Conservation (phyloP, 2,888 invertebrate species). For the Thelaira solivaga region DNA sequence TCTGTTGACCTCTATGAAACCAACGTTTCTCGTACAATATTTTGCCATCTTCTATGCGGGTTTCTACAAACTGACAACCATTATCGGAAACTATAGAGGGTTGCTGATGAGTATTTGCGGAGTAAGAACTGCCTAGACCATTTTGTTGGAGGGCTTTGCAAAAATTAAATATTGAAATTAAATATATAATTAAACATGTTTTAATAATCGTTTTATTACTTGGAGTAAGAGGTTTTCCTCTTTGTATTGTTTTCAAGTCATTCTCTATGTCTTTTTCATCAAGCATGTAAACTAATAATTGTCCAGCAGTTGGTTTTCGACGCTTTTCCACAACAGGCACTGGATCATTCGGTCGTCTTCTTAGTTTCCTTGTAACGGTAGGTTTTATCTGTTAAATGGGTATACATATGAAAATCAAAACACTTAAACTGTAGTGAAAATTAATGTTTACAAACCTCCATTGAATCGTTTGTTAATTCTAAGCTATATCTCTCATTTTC, state of each 20-base stretch:
- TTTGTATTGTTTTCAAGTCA: slow-evolving; percentile 88
- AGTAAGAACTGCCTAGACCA: slow-evolving; percentile 68
- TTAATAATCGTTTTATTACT: slow-evolving; percentile 68
- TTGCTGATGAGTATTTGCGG: slow-evolving; percentile 64
- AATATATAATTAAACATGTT: neutral
- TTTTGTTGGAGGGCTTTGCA: slow-evolving; percentile 77
- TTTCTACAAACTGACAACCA: slow-evolving; percentile 81
- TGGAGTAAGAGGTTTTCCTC: slow-evolving; percentile 79
- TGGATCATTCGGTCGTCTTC: slow-evolving; percentile 95
- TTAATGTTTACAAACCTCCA: slow-evolving; percentile 80
- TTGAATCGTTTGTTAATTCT: slow-evolving; percentile 93
- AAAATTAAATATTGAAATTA: slow-evolving; percentile 39
- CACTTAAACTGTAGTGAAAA: neutral
- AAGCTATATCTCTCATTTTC: slow-evolving; percentile 92
- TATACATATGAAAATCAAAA: too few relatives aligned
- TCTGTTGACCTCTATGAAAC: slow-evolving; percentile 96
- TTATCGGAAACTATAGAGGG: slow-evolving; percentile 72
- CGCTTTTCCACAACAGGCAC: slow-evolving; percentile 92
- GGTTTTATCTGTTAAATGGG: slow-evolving; percentile 85
- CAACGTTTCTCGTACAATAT: slow-evolving; percentile 94
- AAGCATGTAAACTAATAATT: slow-evolving; percentile 89
- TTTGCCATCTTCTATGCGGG: slow-evolving; percentile 96
- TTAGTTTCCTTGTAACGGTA: slow-evolving; percentile 94
- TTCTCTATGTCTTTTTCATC: slow-evolving; percentile 93
- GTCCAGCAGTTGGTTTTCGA: slow-evolving; percentile 88